These are phyloP conservation scores for Melospiza georgiana DNA, from an alignment of 2,113 vertebrate species.

Conservation along the genomic window DNA sequence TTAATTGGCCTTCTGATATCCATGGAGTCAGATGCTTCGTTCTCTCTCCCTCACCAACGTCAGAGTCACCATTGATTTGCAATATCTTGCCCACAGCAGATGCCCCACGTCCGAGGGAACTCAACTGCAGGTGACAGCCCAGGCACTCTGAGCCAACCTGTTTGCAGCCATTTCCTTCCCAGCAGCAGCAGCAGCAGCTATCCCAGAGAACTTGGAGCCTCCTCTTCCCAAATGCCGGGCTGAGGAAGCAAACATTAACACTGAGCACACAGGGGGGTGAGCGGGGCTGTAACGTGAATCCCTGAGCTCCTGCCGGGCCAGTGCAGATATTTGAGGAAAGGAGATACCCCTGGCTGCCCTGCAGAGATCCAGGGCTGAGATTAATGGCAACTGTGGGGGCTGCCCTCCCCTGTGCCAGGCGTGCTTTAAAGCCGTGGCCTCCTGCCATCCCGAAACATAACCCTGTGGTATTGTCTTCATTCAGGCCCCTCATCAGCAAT, in stretches of 20 bases:
- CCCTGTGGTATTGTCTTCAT: slow-evolving; percentile 44
- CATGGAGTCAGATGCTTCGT: no score
- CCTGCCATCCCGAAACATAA: slow-evolving; percentile 62
- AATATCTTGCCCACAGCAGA: neutral
- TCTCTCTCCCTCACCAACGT: no score
- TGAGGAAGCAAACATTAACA: slow-evolving; percentile 50
- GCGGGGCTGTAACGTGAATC: slow-evolving; percentile 1
- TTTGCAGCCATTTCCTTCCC: neutral
- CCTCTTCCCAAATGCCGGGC: slow-evolving; percentile 1
- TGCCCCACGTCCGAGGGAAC: rapidly evolving
- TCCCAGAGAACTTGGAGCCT: neutral
- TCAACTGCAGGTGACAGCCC: neutral
- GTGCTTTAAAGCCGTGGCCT: slow-evolving; percentile 53
- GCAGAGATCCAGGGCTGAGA: slow-evolving; percentile 47
- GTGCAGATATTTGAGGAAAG: slow-evolving; percentile 27
- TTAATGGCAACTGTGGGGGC: slow-evolving; percentile 49
- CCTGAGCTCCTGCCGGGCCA: neutral
- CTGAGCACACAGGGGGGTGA: neutral
- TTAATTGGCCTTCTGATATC: no score
- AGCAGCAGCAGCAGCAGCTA: neutral
- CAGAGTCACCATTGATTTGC: no score
- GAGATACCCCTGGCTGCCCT: slow-evolving; percentile 50
- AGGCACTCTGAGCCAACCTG: neutral
- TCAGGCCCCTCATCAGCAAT: slow-evolving; percentile 38
- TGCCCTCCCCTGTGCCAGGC: slow-evolving; percentile 21